Base-by-base conservation (phyloP, 2,113 vertebrate genomes). In the Aspiorhynchus laticeps region DNA sequence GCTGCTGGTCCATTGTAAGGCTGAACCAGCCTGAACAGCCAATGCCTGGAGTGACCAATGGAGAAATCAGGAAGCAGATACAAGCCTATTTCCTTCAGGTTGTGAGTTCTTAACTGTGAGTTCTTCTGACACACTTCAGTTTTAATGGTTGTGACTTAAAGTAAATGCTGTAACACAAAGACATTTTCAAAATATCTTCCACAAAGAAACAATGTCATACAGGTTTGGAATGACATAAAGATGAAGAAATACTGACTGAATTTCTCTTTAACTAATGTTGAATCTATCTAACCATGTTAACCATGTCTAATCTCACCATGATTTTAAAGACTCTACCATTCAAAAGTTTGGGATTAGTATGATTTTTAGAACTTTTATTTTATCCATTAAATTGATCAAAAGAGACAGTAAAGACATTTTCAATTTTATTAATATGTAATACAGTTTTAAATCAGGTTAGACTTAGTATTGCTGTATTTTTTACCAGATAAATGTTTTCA, bases 31-130 rank as follows among this genome's bases (percentile, higher is more conserved):
- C 82, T 59, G 74, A n/a, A 48, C 12, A 24, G 86, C 78, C 88
- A 74, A 41, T 93, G 90, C 89, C 90, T 46, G 48, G 88, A 89
- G 89, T 78, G 56, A 91, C 92, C 91, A 92, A 87, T 90, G 73
- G 81, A 90, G 90, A 76, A 92, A 86, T 75, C 87, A 91, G 94
- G 93, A 95, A 93, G 91, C 92, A 89, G 92, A 93, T 89, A 56
- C 19, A 80, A 84, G 87, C 80, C 83, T 83, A 89, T 92, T 93
- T 95, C 94, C 93, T 92, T 41, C 86, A 80, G 71, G 65, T 56
- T 33, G n/a, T n/a, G n/a, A n/a, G n/a, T n/a, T n/a, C n/a, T n/a
- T n/a, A n/a, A n/a, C n/a, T n/a, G 24, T 26, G 12, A 26, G 24
- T 12, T 59, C 81, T 82, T 79, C 43, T n/a, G 84, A 36, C 21